phyloP scores from a whole-genome alignment of 2,888 invertebrate species.

The Aphidius colemani region DNA sequence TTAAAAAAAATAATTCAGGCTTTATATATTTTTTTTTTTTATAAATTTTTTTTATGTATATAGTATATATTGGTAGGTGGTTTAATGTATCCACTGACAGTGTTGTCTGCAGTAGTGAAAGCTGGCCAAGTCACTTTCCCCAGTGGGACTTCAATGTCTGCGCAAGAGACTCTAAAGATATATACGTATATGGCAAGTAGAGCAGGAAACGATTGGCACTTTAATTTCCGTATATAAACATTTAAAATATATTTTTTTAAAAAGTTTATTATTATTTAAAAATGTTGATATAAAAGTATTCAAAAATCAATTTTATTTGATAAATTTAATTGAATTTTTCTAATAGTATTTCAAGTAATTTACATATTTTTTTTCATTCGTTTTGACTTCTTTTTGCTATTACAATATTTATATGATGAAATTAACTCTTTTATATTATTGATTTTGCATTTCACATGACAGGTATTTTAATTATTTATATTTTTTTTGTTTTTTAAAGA shows the following conservation, averaged over 20 bases:
- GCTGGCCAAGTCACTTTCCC: conserved; percentile 59
- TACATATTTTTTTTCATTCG: no score
- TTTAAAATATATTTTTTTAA: neutral
- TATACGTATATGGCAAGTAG: conserved; percentile 18
- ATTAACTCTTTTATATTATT: no score
- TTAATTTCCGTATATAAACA: conserved; percentile 28
- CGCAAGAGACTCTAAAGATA: conserved; percentile 29
- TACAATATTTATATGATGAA: no score
- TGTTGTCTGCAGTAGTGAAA: conserved; percentile 51
- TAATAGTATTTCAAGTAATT: neutral
- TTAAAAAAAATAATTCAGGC: conserved; percentile 8
- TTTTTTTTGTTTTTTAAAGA: no score
- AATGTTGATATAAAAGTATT: no score
- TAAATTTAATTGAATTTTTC: neutral
- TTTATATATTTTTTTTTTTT: neutral
- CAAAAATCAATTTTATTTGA: neutral
- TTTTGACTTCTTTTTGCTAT: no score
- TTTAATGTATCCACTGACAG: conserved; percentile 7
- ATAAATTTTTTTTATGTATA: neutral
- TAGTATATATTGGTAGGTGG: conserved; percentile 13
- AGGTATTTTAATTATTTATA: no score
- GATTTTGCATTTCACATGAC: no score
- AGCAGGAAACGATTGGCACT: conserved; percentile 28
- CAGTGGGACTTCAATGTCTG: conserved; percentile 42
- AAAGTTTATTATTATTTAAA: no score